Conservation (phyloP, 2,888 invertebrate genomes). For the Machimus rusticus region DNA sequence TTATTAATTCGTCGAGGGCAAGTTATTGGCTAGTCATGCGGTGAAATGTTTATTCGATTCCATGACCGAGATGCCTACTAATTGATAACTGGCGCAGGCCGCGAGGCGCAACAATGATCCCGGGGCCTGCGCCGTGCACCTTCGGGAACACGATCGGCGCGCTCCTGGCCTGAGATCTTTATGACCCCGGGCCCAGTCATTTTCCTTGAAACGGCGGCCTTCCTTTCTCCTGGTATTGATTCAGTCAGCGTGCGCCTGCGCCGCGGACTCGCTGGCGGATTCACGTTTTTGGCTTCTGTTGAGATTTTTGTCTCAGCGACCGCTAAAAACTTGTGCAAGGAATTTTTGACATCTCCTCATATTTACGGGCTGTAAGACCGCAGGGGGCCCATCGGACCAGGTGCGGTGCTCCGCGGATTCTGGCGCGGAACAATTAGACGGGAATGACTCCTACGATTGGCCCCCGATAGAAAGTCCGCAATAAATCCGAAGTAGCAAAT, state of each 20-base stretch:
- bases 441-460: not conserved
- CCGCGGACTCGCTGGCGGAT: not conserved
- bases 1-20: slow-evolving; percentile 58
- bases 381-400: not conserved
- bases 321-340: not conserved
- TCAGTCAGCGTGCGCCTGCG: not conserved
- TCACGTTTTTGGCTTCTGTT: slow-evolving; percentile 36
- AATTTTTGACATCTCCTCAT: slow-evolving; percentile 41
- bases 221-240: slow-evolving; percentile 4
- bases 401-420: not conserved
- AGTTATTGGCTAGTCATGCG: slow-evolving; percentile 58
- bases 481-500: not conserved
- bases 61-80: slow-evolving; percentile 59
- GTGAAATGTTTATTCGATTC: slow-evolving; percentile 61
- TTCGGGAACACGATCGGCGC: slow-evolving; percentile 17
- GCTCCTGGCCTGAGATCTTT: slow-evolving; percentile 31
- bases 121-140: not conserved
- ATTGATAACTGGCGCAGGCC: slow-evolving; percentile 54
- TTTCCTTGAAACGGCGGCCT: slow-evolving; percentile 12
- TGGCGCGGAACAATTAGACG: slow-evolving; percentile 14
- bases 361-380: slow-evolving; percentile 23
- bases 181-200: slow-evolving; percentile 31
- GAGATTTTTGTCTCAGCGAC: not conserved
- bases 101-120: not conserved
- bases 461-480: not conserved